These are phyloP conservation scores for Fringilla coelebs DNA, from an alignment of 2,797 vertebrate species.

Conservation along the genomic window DNA sequence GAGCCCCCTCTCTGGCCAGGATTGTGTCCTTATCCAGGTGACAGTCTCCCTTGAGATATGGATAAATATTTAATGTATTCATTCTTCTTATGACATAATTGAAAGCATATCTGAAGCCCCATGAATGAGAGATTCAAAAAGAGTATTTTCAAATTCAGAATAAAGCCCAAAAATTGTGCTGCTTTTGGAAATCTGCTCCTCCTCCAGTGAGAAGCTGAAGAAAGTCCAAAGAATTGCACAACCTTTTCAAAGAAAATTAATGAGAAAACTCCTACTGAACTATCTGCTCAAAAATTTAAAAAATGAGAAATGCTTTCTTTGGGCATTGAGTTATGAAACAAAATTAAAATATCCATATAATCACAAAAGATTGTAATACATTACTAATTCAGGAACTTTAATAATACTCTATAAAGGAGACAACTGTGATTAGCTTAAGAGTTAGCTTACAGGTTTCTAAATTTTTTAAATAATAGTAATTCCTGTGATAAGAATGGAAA, in stretches of 20 bases:
- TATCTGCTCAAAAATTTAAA: not conserved
- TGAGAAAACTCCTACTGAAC: not conserved
- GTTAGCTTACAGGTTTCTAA: not conserved
- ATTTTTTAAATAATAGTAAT: not conserved
- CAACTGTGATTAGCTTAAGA: not conserved
- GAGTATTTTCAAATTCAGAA: not conserved
- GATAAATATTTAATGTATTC: not conserved
- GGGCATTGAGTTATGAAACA: not conserved
- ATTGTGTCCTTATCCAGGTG: not conserved
- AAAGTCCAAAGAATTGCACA: not conserved
- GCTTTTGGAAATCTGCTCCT: not conserved
- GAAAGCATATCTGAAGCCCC: not conserved
- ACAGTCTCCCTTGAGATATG: not conserved
- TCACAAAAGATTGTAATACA: not conserved
- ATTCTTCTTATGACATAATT: not conserved
- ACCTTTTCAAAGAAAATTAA: not conserved
- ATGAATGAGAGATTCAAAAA: not conserved
- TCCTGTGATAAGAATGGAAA: not conserved
- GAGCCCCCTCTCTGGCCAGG: not conserved
- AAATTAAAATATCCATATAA: constrained; percentile 2
- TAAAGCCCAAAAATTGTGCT: not conserved
- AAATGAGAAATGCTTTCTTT: not conserved
- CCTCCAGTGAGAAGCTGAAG: not conserved
- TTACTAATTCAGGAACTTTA: constrained; percentile 8
- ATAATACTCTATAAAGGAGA: not conserved